A percentile compares a stretch with the other conserved stretches of the same genome.
Evolutionary conservation across 2,113 vertebrate genomes (phyloP).

Genomic region (Condylura cristata): DNA sequence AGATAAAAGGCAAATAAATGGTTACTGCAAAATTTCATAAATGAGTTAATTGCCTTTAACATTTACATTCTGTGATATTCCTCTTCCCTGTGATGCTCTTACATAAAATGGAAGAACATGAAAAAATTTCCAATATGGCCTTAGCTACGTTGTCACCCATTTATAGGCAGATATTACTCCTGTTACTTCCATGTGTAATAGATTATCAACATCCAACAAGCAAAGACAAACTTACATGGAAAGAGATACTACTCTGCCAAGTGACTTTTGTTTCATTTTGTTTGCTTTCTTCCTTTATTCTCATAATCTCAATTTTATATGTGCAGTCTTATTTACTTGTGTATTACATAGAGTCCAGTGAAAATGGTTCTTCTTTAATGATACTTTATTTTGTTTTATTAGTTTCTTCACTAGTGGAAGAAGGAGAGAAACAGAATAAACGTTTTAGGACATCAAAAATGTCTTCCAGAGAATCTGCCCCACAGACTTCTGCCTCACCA

Average conservation of each 20-base stretch:
- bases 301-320: background rate
- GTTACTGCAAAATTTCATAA: conserved; percentile 16
- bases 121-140: background rate
- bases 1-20: background rate
- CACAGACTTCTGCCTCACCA: conserved; percentile 78
- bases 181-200: background rate
- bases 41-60: conserved; percentile 19
- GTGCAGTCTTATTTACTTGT: conserved; percentile 14
- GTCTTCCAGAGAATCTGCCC: conserved; percentile 86
- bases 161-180: background rate
- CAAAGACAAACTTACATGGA: conserved; percentile 4
- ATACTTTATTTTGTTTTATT: conserved; percentile 63
- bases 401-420: conserved; percentile 85
- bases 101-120: background rate
- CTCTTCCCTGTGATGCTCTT: background rate
- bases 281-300: background rate
- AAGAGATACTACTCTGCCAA: background rate
- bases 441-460: conserved; percentile 87
- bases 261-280: background rate
- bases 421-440: conserved; percentile 88
- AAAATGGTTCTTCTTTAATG: conserved; percentile 47
- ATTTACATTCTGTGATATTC: background rate
- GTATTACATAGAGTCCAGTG: conserved; percentile 10
- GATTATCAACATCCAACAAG: background rate
- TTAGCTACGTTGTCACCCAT: background rate